A percentile compares a stretch with the other conserved stretches of the same genome.
These are phyloP conservation scores for Laothoe populi DNA, from an alignment of 2,888 invertebrate species.

Conservation along the genomic window DNA sequence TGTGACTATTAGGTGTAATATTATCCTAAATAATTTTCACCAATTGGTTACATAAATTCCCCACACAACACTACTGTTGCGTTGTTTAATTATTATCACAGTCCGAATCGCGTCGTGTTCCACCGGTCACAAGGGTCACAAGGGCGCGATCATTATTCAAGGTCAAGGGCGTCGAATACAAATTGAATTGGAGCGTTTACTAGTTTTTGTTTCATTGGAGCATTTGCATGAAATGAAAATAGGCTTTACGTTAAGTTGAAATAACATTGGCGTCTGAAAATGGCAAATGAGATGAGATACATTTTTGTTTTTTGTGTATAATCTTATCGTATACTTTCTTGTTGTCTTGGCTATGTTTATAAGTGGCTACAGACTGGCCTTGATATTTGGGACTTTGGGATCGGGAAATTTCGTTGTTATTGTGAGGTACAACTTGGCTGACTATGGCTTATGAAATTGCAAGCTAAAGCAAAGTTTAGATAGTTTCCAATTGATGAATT, in stretches of 20 bases:
- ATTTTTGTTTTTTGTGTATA: too few species aligned
- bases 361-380: too few species aligned
- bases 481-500: too few species aligned
- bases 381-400: too few species aligned
- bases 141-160: slow-evolving; percentile 11
- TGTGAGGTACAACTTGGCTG: too few species aligned
- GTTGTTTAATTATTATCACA: slow-evolving; percentile 14
- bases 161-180: slow-evolving; percentile 17
- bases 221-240: slow-evolving; percentile 6
- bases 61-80: background rate
- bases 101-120: background rate
- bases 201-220: slow-evolving; percentile 12
- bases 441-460: too few species aligned
- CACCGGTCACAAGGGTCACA: background rate
- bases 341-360: too few species aligned
- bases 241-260: background rate
- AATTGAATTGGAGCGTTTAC: slow-evolving; percentile 13
- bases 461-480: too few species aligned
- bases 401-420: too few species aligned
- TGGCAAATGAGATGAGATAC: background rate
- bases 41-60: background rate
- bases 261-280: background rate
- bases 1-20: too few species aligned
- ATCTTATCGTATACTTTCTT: too few species aligned
- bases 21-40: too few species aligned